Base-by-base conservation (phyloP, 1,140 invertebrate genomes). In the Lethrus apterus region DNA sequence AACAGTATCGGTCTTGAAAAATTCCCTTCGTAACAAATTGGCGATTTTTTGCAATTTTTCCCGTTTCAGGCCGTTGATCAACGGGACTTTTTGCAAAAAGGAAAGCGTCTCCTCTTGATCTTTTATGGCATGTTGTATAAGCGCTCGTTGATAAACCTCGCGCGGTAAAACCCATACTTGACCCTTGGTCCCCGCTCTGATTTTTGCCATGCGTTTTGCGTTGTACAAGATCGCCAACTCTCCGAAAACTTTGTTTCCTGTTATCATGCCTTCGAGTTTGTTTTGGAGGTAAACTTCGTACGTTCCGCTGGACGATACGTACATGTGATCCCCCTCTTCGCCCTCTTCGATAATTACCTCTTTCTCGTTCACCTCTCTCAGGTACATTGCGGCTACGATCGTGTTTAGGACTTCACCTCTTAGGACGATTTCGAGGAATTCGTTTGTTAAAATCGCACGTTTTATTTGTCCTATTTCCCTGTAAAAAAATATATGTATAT, bases 201-300 rank as follows among this genome's bases (percentile, higher is more conserved):
- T 84, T 3, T 88, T 85, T 15, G 90, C 88, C 32, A 89, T 84
- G 58, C 92, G 70, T 54, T 88, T 91, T 19, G 89, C 91, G 70
- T 93, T 94, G 67, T 95, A 96, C 3, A 97, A 70, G 56, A 94
- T 85, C 2, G 93, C 92, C 19, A 97, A 70, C 72, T 96, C 93
- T 15, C 93, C 93, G 67, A 97, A 97, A 1, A 89, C 91, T 51
- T 88, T 83, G 10, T 87, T 89, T 0, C 84, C 77, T 1, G 84
- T 81, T 63, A 97, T 89, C 33, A 83, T 83, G 23, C 92, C 77
- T 9, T 83, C 75, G 15, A 73, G 66, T 50, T 83, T 79, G 21
- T 81, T 78, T 51, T 81, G 79, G 60, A 93, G 91, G 15, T 89
- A 79, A 2, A 93, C 86, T 66, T 95, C 85, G 55, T 92, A 86